These are phyloP conservation scores for Papilio demoleus DNA, from an alignment of 2,888 invertebrate species.

Conservation along the genomic window DNA sequence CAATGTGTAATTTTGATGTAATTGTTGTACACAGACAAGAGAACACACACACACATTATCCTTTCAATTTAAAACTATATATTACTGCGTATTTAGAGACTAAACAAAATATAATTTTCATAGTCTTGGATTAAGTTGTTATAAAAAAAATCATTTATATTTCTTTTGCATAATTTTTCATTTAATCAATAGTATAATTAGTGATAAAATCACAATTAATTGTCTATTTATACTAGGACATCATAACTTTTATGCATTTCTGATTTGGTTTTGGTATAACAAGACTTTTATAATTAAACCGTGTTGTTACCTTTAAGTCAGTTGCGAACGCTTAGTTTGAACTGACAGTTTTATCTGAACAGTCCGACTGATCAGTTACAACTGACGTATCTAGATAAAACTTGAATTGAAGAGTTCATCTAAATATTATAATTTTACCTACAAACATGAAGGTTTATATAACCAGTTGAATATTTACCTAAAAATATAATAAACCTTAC, in stretches of 20 bases:
- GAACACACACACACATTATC: background rate
- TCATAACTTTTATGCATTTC: background rate
- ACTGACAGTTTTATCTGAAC: no score
- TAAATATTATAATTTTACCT: no score
- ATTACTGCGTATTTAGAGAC: background rate
- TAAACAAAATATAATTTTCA: background rate
- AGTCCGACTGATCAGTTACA: no score
- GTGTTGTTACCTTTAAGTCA: background rate
- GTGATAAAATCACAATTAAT: no score
- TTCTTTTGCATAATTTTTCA: background rate
- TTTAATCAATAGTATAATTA: no score
- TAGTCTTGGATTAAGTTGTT: background rate
- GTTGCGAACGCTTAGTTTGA: no score
- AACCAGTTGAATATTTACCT: no score
- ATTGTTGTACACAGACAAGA: constrained; percentile 9
- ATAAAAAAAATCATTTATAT: background rate
- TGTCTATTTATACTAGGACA: background rate
- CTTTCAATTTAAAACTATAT: background rate
- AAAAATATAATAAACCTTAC: no score
- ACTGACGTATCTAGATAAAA: no score
- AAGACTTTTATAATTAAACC: background rate
- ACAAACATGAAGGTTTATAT: no score
- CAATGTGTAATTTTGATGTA: constrained; percentile 12
- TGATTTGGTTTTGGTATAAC: background rate
- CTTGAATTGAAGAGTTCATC: no score